Conservation (phyloP, 2,888 invertebrate genomes). For the Chrysolina americana region DNA sequence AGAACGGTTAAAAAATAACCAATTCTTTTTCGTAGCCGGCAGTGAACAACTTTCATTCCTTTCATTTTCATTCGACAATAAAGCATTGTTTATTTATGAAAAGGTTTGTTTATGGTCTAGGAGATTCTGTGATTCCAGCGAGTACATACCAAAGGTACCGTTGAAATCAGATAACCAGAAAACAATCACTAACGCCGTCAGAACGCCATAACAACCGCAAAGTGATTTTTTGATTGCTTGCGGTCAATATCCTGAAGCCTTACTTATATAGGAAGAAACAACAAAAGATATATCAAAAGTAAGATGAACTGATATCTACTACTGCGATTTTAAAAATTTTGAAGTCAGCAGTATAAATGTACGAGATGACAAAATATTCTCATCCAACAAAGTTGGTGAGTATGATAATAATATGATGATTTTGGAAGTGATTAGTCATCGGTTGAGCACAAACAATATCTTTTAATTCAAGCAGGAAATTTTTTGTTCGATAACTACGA, state of each 20-base stretch:
- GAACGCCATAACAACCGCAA: slow-evolving; percentile 4
- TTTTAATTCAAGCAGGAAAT: no score
- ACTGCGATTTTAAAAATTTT: no score
- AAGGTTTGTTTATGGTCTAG: slow-evolving; percentile 8
- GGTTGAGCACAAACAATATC: no score
- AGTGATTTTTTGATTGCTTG: not conserved
- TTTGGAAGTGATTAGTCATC: no score
- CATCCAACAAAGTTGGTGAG: no score
- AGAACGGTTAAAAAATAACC: not conserved
- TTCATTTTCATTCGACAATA: slow-evolving; percentile 20
- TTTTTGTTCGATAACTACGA: no score
- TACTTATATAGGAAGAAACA: not conserved
- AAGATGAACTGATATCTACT: no score
- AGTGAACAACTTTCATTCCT: slow-evolving; percentile 13
- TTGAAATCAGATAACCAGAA: slow-evolving; percentile 5
- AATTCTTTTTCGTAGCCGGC: not conserved
- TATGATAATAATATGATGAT: no score
- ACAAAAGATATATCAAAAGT: not conserved
- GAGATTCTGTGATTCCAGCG: not conserved
- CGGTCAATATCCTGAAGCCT: not conserved
- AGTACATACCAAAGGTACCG: slow-evolving; percentile 1
- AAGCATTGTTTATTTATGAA: slow-evolving; percentile 8
- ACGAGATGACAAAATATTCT: no score
- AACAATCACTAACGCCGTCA: slow-evolving; percentile 15
- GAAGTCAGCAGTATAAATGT: no score